phyloP scores from a whole-genome alignment of 1,140 invertebrate genomes.

The Micrasema minimum region DNA sequence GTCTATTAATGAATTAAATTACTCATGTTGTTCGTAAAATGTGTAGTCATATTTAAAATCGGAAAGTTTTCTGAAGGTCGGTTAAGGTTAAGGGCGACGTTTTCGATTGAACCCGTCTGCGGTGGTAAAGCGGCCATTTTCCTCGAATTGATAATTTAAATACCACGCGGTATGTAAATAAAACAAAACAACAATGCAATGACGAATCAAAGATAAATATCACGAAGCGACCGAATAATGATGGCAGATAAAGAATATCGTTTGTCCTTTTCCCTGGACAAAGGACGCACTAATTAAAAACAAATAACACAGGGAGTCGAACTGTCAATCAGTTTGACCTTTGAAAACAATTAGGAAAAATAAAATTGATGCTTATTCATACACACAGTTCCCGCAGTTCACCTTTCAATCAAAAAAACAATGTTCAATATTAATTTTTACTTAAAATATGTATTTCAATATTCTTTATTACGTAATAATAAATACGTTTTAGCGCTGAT shows the following conservation, averaged over 20 bases:
- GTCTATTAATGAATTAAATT: too few species aligned
- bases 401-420: too few species aligned
- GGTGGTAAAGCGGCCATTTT: constrained; percentile 29
- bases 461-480: too few species aligned
- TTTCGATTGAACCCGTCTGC: constrained; percentile 33
- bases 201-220: constrained; percentile 35
- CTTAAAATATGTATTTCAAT: too few species aligned
- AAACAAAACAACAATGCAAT: constrained; percentile 43
- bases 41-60: too few species aligned
- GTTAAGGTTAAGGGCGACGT: constrained; percentile 27
- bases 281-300: constrained; percentile 16
- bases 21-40: too few species aligned
- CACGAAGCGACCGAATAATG: constrained; percentile 10
- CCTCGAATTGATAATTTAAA: constrained; percentile 39
- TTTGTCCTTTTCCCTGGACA: constrained; percentile 17
- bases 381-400: too few species aligned
- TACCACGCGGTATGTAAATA: constrained; percentile 35
- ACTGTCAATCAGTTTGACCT: constrained; percentile 1
- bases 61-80: constrained; percentile 22
- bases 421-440: too few species aligned
- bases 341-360: too few species aligned
- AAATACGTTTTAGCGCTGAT: too few species aligned
- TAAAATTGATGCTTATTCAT: too few species aligned
- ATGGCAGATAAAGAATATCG: constrained; percentile 10
- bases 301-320: not conserved